Base-by-base conservation (phyloP, 2,113 vertebrate species). In the Melanerpes formicivorus region DNA sequence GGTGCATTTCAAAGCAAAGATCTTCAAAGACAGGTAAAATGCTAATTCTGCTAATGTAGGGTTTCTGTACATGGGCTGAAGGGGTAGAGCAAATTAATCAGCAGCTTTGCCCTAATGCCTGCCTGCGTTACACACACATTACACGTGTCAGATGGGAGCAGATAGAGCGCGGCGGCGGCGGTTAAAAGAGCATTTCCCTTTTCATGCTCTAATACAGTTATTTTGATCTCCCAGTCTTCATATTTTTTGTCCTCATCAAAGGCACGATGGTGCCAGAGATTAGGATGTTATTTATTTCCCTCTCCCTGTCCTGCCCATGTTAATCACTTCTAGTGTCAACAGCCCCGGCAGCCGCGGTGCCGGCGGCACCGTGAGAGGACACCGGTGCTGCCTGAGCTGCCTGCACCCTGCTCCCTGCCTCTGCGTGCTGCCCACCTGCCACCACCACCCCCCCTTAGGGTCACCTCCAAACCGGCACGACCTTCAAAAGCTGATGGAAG, bases 11-110 rank as follows among this genome's bases (percentile, higher is more conserved):
- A 97, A 97, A 97, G 97, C 80, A 52, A 83, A 85, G 19, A 85
- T 92, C 97, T 98, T 98, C 97, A 98, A 97, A 98, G 97, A 90
- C 94, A 92, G 95, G 93, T 75, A 94, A 90, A 96, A 97, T 84
- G 89, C 94, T 96, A 96, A 95, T 96, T 97, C 80, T 88, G 83
- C 92, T 97, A 84, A 96, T 97, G 96, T 93, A 95, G 96, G 96
- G 90, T 96, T 96, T 96, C 96, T 93, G 95, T 98, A 95, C 93
- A 95, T 93, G 96, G 92, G 96, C 90, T 86, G 91, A 94, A 96
- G 97, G 97, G 95, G 95, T 96, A 98, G 92, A 96, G 94, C 82
- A 86, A 97, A 93, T 88, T 95, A 87, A 93, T 92, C 94, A 95
- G 88, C 90, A 67, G 94, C 80, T 95, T 93, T 88, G 85, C 94